phyloP scores from a whole-genome alignment of 2,113 vertebrate genomes.

The Chrysemys picta region DNA sequence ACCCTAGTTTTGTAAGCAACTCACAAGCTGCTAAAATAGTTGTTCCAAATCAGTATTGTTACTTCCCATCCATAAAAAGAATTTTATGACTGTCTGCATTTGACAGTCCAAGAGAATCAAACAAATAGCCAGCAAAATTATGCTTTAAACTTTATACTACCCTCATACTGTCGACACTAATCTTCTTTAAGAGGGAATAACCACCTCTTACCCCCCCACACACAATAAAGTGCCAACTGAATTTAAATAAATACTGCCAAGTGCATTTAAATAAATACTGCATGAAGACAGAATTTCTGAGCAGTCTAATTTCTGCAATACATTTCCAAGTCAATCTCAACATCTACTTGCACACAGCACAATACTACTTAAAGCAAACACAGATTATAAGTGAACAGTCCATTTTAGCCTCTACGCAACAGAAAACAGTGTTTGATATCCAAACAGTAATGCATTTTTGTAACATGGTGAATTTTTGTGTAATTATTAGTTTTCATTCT shows the following conservation, averaged over 20 bases:
- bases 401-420: background rate
- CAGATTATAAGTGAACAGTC: background rate
- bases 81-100: background rate
- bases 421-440: background rate
- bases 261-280: background rate
- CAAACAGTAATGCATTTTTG: background rate
- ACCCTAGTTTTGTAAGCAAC: background rate
- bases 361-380: background rate
- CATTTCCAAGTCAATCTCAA: background rate
- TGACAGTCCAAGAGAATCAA: background rate
- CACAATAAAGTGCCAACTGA: background rate
- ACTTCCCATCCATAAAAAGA: background rate
- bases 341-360: background rate
- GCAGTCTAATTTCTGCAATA: background rate
- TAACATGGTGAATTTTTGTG: background rate
- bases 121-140: background rate
- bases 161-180: background rate
- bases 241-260: background rate
- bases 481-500: background rate
- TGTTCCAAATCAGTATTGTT: background rate
- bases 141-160: background rate
- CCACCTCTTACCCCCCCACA: background rate
- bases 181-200: background rate
- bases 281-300: background rate
- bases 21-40: background rate